Evolutionary conservation across 2,797 vertebrate species (phyloP).

Genomic region (Chelidonichthys spinosus): DNA sequence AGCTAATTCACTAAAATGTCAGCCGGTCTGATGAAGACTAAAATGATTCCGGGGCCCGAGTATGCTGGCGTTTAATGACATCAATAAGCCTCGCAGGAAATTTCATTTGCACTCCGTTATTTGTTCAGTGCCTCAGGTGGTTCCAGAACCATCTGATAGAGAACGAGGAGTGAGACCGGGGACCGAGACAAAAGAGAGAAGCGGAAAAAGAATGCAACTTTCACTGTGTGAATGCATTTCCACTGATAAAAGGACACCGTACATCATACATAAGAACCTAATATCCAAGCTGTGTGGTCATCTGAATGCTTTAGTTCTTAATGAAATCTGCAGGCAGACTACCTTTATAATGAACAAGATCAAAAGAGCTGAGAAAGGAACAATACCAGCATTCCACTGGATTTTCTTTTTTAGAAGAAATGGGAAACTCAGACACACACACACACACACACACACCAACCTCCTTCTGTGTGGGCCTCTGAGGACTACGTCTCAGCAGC

Average conservation of each 20-base stretch:
- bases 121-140: constrained; percentile 85
- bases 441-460: constrained; percentile 7
- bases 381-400: background rate
- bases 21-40: constrained; percentile 86
- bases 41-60: constrained; percentile 85
- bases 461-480: constrained; percentile 61
- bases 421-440: constrained; percentile 14
- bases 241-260: constrained; percentile 12
- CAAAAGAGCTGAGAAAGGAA: constrained; percentile 21
- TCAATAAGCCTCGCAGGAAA: constrained; percentile 88
- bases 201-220: constrained; percentile 44
- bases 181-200: constrained; percentile 30
- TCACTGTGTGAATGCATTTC: constrained; percentile 32
- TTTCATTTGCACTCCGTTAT: constrained; percentile 87
- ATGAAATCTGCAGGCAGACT: constrained; percentile 22
- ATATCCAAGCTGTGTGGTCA: constrained; percentile 41
- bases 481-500: constrained; percentile 74
- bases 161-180: constrained; percentile 52
- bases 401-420: background rate
- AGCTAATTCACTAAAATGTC: constrained; percentile 90
- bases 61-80: constrained; percentile 90
- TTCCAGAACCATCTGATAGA: constrained; percentile 70
- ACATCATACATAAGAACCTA: constrained; percentile 42
- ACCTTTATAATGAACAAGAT: constrained; percentile 28
- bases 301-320: constrained; percentile 23